Evolutionary conservation across 1,140 invertebrate species (phyloP).

Genomic region (Pseudomyrmex concolor): DNA sequence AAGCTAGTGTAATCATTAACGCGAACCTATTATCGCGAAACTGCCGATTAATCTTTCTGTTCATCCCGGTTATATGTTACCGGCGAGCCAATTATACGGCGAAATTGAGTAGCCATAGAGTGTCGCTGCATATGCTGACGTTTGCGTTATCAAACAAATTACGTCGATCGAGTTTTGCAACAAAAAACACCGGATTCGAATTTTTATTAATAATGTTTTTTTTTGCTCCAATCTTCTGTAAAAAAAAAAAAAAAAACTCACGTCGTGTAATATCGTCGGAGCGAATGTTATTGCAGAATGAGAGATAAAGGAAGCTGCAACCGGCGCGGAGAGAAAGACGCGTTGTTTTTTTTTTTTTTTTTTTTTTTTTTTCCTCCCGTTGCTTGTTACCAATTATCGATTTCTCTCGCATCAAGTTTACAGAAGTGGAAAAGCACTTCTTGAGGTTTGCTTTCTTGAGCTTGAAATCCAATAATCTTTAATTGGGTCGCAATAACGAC

Average conservation of each 20-base stretch:
- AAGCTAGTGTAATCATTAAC: neutral
- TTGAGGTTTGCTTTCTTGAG: slow-evolving; percentile 22
- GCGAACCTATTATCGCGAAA: neutral
- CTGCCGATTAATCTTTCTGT: slow-evolving; percentile 1
- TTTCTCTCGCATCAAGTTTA: neutral
- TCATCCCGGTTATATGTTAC: neutral
- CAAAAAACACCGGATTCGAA: slow-evolving; percentile 13
- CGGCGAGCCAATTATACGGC: slow-evolving; percentile 7
- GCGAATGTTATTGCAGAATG: too few species aligned
- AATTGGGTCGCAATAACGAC: slow-evolving; percentile 61
- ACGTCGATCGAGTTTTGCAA: slow-evolving; percentile 20
- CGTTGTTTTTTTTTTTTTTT: neutral
- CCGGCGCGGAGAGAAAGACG: neutral
- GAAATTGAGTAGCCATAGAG: neutral
- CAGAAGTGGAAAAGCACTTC: neutral
- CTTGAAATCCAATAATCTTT: slow-evolving; percentile 59
- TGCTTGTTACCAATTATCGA: slow-evolving; percentile 1
- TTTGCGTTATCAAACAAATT: slow-evolving; percentile 50
- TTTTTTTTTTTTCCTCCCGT: neutral
- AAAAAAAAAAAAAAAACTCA: too few species aligned
- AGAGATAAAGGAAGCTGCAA: slow-evolving; percentile 4
- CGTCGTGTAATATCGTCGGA: too few species aligned
- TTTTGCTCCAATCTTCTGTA: neutral
- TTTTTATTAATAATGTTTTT: slow-evolving; percentile 23
- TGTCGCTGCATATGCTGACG: neutral